Conservation (phyloP, 2,113 vertebrate species). For the Ctenomys sociabilis region DNA sequence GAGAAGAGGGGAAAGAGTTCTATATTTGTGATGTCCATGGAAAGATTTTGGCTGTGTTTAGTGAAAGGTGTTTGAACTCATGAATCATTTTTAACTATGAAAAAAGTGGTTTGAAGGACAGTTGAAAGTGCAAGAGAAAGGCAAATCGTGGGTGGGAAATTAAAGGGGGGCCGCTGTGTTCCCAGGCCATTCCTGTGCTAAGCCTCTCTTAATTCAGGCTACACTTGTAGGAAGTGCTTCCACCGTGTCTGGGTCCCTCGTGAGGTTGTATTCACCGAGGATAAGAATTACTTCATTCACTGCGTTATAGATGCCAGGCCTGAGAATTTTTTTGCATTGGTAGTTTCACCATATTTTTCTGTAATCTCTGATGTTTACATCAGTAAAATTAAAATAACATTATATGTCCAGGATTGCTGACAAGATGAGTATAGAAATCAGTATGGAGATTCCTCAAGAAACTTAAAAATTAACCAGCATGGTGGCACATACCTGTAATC, state of each 20-base stretch:
- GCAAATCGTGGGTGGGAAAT: background rate
- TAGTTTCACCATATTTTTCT: background rate
- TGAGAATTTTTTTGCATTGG: background rate
- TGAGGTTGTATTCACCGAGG: background rate
- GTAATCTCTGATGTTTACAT: background rate
- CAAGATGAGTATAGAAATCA: background rate
- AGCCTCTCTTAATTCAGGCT: background rate
- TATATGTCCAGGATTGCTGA: background rate
- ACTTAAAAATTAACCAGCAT: background rate
- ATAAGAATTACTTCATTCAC: background rate
- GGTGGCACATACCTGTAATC: background rate
- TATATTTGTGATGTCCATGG: background rate
- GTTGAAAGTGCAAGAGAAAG: background rate
- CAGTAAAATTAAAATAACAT: background rate
- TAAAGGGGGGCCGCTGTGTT: background rate
- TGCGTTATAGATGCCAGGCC: background rate
- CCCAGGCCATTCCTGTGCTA: too few species aligned
- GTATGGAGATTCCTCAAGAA: background rate
- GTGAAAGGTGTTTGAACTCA: conserved; percentile 7
- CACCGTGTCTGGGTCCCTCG: background rate
- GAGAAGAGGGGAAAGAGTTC: background rate
- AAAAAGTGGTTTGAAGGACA: conserved; percentile 17
- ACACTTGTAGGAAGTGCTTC: background rate
- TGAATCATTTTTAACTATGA: background rate
- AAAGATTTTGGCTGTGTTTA: background rate